Evolutionary conservation across 2,888 invertebrate genomes (phyloP), one percentile per base, ranked within the genome.

Genomic region (Diplazon laetatorius): DNA sequence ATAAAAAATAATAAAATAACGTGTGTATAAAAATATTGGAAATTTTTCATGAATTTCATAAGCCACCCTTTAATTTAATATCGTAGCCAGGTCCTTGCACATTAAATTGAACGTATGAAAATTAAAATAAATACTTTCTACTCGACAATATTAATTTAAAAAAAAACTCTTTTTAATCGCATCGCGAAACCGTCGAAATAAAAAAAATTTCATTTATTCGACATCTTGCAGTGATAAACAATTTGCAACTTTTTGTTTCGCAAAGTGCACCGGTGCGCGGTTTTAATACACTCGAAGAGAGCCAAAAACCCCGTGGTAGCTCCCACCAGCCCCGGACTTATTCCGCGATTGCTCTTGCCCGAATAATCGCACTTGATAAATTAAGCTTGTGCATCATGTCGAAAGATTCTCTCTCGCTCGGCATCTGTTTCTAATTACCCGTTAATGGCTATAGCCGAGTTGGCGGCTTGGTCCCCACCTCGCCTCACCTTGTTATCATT

Each of bases 371-470:
- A 88, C 90, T 90, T 91, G 89, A 90, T 90, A 88, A 91, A 90
- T 91, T 90, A 91, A 90, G 88, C 90, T 90, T 90, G 90, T 90
- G 89, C 88, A 89, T 90, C 89, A 89, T 89, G 90, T 90, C 91
- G 90, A 90, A 91, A 91, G 90, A 91, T 90, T 90, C 89, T 88
- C 89, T 74, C 78, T 78, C 60, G 71, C 71, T 78, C 90, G 87
- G 90, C 91, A 91, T 91, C 90, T 91, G 91, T 91, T 91, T 90
- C 91, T 90, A 91, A 91, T 91, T 91, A 90, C 91, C 90, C 89
- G 89, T 87, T 91, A 91, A 91, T 91, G 89, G 90, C 88, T 89
- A 87, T 88, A 86, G 82, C 86, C 86, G 86, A 82, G 84, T 82
- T 57, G 52, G 79, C 73, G 85, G 84, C 86, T 82, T 63, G 63